These are phyloP conservation scores for Ictalurus punctatus DNA, from an alignment of 2,113 vertebrate genomes.

Conservation along the genomic window DNA sequence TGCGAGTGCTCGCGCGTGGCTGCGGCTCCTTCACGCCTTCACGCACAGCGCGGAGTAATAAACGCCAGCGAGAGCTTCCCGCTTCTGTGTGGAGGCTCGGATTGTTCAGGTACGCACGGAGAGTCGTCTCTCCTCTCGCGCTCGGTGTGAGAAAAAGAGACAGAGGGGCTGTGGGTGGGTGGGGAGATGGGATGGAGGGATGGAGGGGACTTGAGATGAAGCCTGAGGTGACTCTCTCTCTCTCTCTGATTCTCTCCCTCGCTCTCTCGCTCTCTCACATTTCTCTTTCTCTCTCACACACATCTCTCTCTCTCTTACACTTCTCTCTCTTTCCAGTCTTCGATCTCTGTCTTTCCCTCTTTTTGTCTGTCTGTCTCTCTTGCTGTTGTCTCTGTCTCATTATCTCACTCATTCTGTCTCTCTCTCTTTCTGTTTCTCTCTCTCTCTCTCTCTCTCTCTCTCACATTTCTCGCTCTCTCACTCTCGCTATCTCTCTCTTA, in stretches of 20 bases:
- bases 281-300: not conserved
- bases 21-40: slow-evolving; percentile 13
- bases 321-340: slow-evolving; percentile 14
- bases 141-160: slow-evolving; percentile 15
- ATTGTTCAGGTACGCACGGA: slow-evolving; percentile 63
- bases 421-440: not conserved
- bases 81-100: slow-evolving; percentile 7
- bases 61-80: not conserved
- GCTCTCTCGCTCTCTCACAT: not conserved
- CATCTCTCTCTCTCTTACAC: too few species aligned
- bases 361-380: not conserved
- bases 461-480: not conserved
- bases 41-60: not conserved
- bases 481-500: too few species aligned
- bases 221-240: slow-evolving; percentile 51
- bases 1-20: not conserved
- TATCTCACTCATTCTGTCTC: slow-evolving; percentile 24
- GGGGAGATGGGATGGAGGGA: slow-evolving; percentile 46
- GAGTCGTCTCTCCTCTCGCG: slow-evolving; percentile 50
- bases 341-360: not conserved
- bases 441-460: not conserved
- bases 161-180: slow-evolving; percentile 44
- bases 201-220: slow-evolving; percentile 55
- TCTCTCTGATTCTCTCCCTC: slow-evolving; percentile 18
- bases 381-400: slow-evolving; percentile 27